phyloP scores from a whole-genome alignment of 35 echinoderm and acorn worm species.

The Anneissia japonica region DNA sequence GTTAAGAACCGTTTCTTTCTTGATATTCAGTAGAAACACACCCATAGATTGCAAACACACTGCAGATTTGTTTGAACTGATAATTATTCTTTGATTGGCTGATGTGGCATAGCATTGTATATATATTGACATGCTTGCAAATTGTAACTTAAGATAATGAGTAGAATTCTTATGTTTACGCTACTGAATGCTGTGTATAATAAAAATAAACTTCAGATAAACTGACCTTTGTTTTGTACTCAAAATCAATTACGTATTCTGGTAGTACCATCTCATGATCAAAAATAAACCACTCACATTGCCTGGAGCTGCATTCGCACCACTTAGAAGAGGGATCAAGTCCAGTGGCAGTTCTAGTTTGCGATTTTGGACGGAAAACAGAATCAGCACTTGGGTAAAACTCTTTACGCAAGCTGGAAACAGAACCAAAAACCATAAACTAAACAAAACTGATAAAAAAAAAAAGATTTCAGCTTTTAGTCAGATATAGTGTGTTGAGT shows the following conservation, averaged over 20 bases:
- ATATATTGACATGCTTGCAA: too few relatives aligned
- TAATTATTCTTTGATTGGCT: too few relatives aligned
- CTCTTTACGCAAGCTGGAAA: slow-evolving; percentile 66
- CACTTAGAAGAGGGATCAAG: slow-evolving; percentile 11
- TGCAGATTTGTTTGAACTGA: too few relatives aligned
- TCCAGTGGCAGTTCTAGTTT: neutral
- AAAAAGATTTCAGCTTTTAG: too few relatives aligned
- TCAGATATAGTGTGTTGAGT: too few relatives aligned
- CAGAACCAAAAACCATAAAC: too few relatives aligned
- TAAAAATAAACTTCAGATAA: neutral
- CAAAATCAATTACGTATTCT: slow-evolving; percentile 99
- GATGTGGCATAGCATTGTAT: too few relatives aligned
- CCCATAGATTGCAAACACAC: too few relatives aligned
- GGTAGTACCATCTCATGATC: slow-evolving; percentile 92
- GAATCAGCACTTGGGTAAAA: slow-evolving; percentile 84
- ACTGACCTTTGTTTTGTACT: slow-evolving; percentile 93
- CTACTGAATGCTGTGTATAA: neutral
- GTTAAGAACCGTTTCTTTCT: too few relatives aligned
- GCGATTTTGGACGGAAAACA: slow-evolving; percentile 80
- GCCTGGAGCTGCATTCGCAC: slow-evolving; percentile 92
- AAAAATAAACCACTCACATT: slow-evolving; percentile 98
- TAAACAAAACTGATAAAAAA: too few relatives aligned
- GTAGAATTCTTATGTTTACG: neutral
- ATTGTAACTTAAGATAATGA: neutral
- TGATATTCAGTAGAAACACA: too few relatives aligned